Conservation (phyloP, 2,113 vertebrate genomes). For the Microcebus griseorufus region DNA sequence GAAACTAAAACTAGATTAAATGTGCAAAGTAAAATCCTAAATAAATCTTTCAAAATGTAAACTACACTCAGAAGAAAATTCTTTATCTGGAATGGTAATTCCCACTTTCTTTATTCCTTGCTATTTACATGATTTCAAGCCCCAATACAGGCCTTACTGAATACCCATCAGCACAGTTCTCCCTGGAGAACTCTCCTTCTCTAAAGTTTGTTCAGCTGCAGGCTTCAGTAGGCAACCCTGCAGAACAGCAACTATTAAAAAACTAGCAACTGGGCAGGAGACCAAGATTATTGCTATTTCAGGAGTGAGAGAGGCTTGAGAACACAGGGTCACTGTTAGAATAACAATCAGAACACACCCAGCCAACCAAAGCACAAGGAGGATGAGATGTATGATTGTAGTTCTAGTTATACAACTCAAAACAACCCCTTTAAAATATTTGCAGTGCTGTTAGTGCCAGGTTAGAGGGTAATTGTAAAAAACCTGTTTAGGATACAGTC, state of each 20-base stretch:
- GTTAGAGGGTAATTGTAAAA: background rate
- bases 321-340: background rate
- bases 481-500: background rate
- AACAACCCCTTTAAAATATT: background rate
- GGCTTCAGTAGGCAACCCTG: slow-evolving; percentile 5
- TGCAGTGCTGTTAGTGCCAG: background rate
- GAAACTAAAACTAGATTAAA: background rate
- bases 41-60: slow-evolving; percentile 10
- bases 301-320: background rate
- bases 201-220: background rate
- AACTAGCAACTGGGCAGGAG: background rate
- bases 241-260: background rate
- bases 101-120: background rate
- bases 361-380: background rate
- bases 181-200: background rate
- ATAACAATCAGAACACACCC: background rate
- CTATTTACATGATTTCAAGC: background rate
- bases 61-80: background rate
- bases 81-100: background rate
- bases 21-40: background rate
- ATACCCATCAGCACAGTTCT: background rate
- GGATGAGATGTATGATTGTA: background rate
- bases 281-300: background rate
- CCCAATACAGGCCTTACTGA: background rate
- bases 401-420: background rate